Evolutionary conservation across 2,113 vertebrate genomes (phyloP).

Genomic region (Suricata suricatta): DNA sequence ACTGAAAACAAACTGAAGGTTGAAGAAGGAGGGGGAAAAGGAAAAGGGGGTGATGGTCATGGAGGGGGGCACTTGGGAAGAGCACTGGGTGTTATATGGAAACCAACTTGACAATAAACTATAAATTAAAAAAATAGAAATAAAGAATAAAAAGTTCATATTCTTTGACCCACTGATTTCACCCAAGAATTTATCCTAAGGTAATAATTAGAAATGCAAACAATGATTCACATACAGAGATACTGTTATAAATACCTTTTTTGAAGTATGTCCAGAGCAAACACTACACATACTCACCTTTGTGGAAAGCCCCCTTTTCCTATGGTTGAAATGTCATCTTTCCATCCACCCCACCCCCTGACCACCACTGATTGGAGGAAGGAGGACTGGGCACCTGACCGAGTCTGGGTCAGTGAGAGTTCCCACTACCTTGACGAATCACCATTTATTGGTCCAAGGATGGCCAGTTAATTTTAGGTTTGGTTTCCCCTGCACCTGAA

Average conservation of each 20-base stretch:
- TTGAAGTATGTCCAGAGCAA: not conserved
- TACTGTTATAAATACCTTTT: not conserved
- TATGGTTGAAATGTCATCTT: not conserved
- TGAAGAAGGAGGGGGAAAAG: no score
- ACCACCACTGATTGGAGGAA: not conserved
- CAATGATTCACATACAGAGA: not conserved
- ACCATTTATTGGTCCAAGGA: not conserved
- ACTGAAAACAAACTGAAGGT: no score
- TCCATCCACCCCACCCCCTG: not conserved
- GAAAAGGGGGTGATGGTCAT: no score
- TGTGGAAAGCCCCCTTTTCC: not conserved
- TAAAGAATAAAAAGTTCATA: not conserved
- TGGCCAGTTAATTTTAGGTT: not conserved
- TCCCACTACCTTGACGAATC: not conserved
- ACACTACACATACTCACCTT: not conserved
- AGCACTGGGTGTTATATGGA: no score
- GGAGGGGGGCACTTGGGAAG: no score
- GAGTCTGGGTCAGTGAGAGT: not conserved
- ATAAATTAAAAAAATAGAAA: no score
- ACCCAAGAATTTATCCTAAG: not conserved
- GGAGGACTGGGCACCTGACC: not conserved
- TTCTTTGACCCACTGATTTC: not conserved
- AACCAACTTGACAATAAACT: no score
- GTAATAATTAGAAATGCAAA: conserved; percentile 9
- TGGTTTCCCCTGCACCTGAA: not conserved